Percentiles rank a stretch among this genome's conserved stretches.
These are phyloP conservation scores for Pomatostomus ruficeps DNA, from an alignment of 2,113 vertebrate species.

Conservation along the genomic window DNA sequence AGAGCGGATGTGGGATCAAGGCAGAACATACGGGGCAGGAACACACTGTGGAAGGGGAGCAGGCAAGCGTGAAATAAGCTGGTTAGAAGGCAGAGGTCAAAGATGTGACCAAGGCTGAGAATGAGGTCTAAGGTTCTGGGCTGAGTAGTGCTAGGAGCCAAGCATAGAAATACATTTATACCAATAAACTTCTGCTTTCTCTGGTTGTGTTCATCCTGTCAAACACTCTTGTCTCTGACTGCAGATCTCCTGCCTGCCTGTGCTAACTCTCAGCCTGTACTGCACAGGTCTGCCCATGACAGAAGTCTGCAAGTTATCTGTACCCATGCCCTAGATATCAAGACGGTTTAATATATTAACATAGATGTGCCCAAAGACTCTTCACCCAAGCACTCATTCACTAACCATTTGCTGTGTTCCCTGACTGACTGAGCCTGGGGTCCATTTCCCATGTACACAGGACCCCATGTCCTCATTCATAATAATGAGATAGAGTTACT, in stretches of 20 bases:
- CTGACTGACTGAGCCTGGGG: fast-evolving
- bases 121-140: neutral
- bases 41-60: neutral
- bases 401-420: neutral
- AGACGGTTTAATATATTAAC: neutral
- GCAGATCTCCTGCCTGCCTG: neutral
- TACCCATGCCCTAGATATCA: neutral
- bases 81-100: neutral
- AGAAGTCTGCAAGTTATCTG: neutral
- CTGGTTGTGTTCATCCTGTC: neutral
- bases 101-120: neutral
- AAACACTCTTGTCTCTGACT: neutral
- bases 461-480: neutral
- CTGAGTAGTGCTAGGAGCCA: neutral
- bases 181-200: neutral
- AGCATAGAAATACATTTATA: neutral
- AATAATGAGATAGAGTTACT: neutral
- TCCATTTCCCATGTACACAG: neutral
- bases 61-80: neutral
- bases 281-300: neutral
- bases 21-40: neutral
- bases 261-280: neutral
- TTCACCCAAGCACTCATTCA: neutral
- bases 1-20: neutral
- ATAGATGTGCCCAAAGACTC: neutral